Base-by-base conservation (phyloP, 2,113 vertebrate genomes). In the Chaetodon trifascialis region DNA sequence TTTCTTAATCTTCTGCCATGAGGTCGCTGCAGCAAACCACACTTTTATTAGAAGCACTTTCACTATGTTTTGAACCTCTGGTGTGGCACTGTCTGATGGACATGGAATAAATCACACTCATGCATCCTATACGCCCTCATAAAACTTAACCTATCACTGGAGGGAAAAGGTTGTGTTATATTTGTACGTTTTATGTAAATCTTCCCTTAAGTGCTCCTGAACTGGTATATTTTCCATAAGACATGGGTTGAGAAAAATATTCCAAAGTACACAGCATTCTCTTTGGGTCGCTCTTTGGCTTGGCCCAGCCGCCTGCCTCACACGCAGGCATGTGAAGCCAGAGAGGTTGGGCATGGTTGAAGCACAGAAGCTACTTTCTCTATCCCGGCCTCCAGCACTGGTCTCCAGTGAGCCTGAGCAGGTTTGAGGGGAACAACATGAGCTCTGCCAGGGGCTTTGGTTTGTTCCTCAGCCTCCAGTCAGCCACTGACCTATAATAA, bases 361-460 rank as follows among this genome's bases (percentile, higher is more conserved):
- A 83, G 87, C 86, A 95, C 95, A 95, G 94, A 95, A 94, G 88
- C 80, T 81, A 94, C 92, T 93, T 95, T 95, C 94, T 93, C 87
- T 88, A 58, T 83, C 59, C 44, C 55, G 60, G 84, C 84, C 91
- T 91, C 79, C 80, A 78, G 79, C 83, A 16, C 68, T 67, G 85
- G 81, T 92, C 92, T 90, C 88, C 71, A 88, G 87, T 88, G 91
- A 87, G 83, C 84, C 74, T 63, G 67, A 82, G 71, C 77, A 76
- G 70, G 75, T 83, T 83, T 89, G 85, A 83, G 74, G 88, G 90
- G 89, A 92, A 93, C 79, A 86, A 64, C 47, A 7, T 63, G 80
- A 77, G 70, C 85, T 73, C 83, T 92, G 86, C 90, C 89, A 90
- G 88, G 84, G 44, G 65, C 65, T 89, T 89, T 88, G 88, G 89